Evolutionary conservation across 2,888 invertebrate species (phyloP).

Genomic region (Mythimna pallens): DNA sequence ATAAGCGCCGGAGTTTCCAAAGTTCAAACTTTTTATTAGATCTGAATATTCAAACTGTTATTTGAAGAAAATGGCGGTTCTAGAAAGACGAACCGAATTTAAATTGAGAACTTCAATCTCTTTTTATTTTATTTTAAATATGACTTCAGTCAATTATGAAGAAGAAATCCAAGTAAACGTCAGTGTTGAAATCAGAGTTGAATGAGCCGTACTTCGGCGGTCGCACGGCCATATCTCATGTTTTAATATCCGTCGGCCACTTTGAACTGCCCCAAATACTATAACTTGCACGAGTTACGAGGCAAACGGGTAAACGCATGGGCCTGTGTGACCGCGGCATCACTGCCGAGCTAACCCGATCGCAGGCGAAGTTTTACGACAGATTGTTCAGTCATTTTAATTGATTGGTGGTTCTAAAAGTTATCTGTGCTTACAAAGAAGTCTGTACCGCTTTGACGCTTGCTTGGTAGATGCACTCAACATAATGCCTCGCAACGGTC

Average conservation of each 20-base stretch:
- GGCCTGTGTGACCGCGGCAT: slow-evolving; percentile 80
- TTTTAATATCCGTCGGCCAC: slow-evolving; percentile 87
- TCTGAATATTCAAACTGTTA: slow-evolving; percentile 45
- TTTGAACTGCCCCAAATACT: slow-evolving; percentile 89
- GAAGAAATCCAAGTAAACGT: slow-evolving; percentile 72
- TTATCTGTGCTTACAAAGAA: slow-evolving; percentile 53
- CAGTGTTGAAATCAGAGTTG: slow-evolving; percentile 77
- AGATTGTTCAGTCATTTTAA: slow-evolving; percentile 75
- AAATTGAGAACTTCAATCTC: slow-evolving; percentile 45
- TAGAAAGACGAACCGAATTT: slow-evolving; percentile 37
- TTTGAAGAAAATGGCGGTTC: slow-evolving; percentile 40
- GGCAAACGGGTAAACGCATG: slow-evolving; percentile 77
- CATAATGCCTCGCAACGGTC: slow-evolving; percentile 24
- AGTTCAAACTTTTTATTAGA: slow-evolving; percentile 28
- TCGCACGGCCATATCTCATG: slow-evolving; percentile 86
- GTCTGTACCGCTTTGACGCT: slow-evolving; percentile 21
- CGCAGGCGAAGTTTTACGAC: slow-evolving; percentile 78
- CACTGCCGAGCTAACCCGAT: slow-evolving; percentile 70
- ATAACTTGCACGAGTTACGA: slow-evolving; percentile 88
- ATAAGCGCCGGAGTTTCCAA: slow-evolving; percentile 13
- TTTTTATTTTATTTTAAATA: slow-evolving; percentile 57
- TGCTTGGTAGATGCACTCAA: slow-evolving; percentile 15
- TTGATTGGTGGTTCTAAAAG: slow-evolving; percentile 68
- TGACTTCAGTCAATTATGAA: slow-evolving; percentile 71
- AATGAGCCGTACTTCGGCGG: slow-evolving; percentile 83